phyloP scores from a whole-genome alignment of 2,113 vertebrate species.

The Tympanuchus pallidicinctus region DNA sequence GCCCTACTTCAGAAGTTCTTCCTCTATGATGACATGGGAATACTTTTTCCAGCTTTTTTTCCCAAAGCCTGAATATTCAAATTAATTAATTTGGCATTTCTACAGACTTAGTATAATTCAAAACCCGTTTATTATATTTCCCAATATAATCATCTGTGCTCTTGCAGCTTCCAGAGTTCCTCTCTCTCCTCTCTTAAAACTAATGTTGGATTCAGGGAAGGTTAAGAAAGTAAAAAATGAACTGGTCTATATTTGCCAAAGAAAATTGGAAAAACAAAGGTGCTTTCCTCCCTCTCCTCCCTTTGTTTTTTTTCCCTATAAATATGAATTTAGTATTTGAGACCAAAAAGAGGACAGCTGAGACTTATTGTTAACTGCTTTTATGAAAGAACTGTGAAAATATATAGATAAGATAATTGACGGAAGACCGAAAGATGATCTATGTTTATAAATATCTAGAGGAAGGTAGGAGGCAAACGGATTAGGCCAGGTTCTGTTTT shows the following conservation, averaged over 20 bases:
- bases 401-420: background rate
- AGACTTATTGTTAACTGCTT: background rate
- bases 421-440: too few species aligned
- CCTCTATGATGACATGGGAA: background rate
- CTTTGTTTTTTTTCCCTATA: background rate
- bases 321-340: background rate
- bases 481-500: too few species aligned
- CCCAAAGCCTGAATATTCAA: background rate
- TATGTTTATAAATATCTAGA: too few species aligned
- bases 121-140: background rate
- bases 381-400: background rate
- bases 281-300: background rate
- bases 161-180: background rate
- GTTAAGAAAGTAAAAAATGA: background rate
- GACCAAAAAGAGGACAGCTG: background rate
- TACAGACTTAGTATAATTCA: background rate
- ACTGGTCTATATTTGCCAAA: accelerated
- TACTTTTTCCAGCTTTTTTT: background rate
- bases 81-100: background rate
- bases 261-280: background rate
- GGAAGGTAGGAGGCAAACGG: too few species aligned
- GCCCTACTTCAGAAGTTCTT: background rate
- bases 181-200: background rate
- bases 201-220: background rate
- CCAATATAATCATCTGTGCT: background rate